These are phyloP conservation scores for Semaprochilodus insignis DNA, from an alignment of 2,797 vertebrate species.

Conservation along the genomic window DNA sequence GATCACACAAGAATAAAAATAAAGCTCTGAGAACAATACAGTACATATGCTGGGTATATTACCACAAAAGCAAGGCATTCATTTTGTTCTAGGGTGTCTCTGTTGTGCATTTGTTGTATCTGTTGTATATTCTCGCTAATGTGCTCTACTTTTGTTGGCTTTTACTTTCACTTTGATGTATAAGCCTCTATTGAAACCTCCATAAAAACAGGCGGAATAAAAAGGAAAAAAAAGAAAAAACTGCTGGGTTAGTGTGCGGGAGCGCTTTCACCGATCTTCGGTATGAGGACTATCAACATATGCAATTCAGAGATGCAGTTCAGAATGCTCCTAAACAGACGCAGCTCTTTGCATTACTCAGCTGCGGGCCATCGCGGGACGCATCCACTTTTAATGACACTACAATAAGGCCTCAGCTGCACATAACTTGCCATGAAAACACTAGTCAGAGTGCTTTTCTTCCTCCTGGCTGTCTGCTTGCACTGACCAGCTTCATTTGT, in stretches of 20 bases:
- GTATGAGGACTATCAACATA: not conserved
- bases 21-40: not conserved
- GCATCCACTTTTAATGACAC: slow-evolving; percentile 22
- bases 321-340: not conserved
- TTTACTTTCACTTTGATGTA: slow-evolving; percentile 9
- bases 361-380: not conserved
- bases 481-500: slow-evolving; percentile 54
- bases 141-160: not conserved
- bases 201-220: not conserved
- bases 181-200: not conserved
- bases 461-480: slow-evolving; percentile 34
- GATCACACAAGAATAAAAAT: not conserved
- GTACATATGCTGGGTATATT: not conserved
- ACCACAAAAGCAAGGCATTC: not conserved
- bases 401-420: not conserved
- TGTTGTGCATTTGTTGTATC: not conserved
- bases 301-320: not conserved
- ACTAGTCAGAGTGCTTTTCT: slow-evolving; percentile 47
- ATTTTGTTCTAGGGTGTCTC: not conserved
- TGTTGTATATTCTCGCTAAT: not conserved
- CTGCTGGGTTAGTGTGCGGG: not conserved
- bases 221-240: not conserved
- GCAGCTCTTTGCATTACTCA: not conserved
- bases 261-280: not conserved
- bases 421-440: slow-evolving; percentile 27